A percentile compares a stretch with the other conserved stretches of the same genome.
These are phyloP conservation scores for Phylloscopus whistleri DNA, from an alignment of 2,113 vertebrate genomes.

Conservation along the genomic window DNA sequence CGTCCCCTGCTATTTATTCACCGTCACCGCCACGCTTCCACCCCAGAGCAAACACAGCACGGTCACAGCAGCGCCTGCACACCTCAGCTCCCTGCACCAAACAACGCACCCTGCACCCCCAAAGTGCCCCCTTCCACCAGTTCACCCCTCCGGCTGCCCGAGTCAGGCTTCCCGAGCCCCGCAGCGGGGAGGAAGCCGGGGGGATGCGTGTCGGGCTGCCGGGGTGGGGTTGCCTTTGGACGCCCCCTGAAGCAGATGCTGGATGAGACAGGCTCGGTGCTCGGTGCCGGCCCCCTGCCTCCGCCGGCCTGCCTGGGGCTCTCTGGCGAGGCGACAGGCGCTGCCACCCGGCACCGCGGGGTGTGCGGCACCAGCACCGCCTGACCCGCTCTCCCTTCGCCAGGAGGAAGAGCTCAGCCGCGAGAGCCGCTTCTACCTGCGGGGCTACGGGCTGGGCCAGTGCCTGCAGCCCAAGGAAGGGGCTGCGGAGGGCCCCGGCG, in stretches of 20 bases:
- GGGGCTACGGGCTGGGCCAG: constrained; percentile 83
- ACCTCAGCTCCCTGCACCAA: neutral
- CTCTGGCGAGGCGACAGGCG: neutral
- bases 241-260: accelerated
- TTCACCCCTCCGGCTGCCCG: neutral
- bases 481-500: constrained; percentile 65
- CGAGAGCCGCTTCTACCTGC: constrained; percentile 84
- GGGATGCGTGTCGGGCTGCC: neutral
- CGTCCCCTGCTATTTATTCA: neutral
- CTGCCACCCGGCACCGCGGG: neutral
- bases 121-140: accelerated
- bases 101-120: neutral
- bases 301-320: neutral
- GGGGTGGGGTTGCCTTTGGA: neutral
- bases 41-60: neutral
- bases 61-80: neutral
- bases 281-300: neutral
- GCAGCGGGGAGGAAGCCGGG: neutral
- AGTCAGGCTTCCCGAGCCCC: neutral
- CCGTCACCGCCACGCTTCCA: neutral
- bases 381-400: neutral
- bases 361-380: accelerated
- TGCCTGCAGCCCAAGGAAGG: constrained; percentile 82
- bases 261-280: neutral
- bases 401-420: constrained; percentile 84